These are phyloP conservation scores for Stenodema calcarata DNA, from an alignment of 2,888 invertebrate species.

Conservation along the genomic window DNA sequence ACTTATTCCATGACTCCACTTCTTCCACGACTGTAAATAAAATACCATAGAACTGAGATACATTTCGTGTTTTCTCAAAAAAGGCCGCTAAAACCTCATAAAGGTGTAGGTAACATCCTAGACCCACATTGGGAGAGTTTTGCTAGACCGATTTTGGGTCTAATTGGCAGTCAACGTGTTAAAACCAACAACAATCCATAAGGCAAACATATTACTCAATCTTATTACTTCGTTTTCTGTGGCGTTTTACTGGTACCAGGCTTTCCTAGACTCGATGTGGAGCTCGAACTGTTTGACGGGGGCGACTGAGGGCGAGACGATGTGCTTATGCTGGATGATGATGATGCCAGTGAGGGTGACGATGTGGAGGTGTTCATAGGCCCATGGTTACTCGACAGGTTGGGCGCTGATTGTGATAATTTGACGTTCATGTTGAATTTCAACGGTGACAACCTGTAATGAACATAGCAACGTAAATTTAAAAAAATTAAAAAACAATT, in stretches of 20 bases:
- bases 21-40: too few species aligned
- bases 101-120: too few species aligned
- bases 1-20: too few species aligned
- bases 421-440: constrained; percentile 28
- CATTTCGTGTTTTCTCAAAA: too few species aligned
- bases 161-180: too few species aligned
- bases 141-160: too few species aligned
- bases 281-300: not conserved
- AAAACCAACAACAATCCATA: too few species aligned
- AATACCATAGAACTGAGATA: too few species aligned
- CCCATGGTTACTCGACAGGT: not conserved
- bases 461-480: not conserved
- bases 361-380: not conserved
- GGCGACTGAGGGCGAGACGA: not conserved
- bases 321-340: not conserved
- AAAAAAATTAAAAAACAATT: not conserved
- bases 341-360: constrained; percentile 2
- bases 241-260: constrained; percentile 4
- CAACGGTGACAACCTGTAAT: not conserved
- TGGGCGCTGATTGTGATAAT: constrained; percentile 25
- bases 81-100: too few species aligned
- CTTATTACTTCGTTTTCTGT: not conserved
- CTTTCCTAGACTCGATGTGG: not conserved
- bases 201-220: too few species aligned
- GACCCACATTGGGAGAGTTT: too few species aligned